These are phyloP conservation scores for Felis catus DNA, from an alignment of 2,113 vertebrate genomes.

Conservation along the genomic window F.catus_Fca126_mat1.0 CM031426.1:2039001-2039500, in stretches of 20 bases:
- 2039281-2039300: background rate
- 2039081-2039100: background rate
- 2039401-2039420: background rate
- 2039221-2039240: background rate
- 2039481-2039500: background rate
- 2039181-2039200: background rate
- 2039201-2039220: constrained; percentile 1
- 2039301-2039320: accelerated
- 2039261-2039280: background rate
- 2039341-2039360: accelerated
- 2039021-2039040: accelerated
- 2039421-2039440: too few relatives aligned
- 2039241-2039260: background rate
- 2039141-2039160: background rate
- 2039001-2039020: accelerated
- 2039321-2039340: accelerated
- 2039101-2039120: accelerated
- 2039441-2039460: background rate
- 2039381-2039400: background rate
- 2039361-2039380: accelerated
- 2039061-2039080: background rate
- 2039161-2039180: background rate
- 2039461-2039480: background rate
- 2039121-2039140: background rate
- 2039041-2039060: background rate